phyloP scores from a whole-genome alignment of 2,888 invertebrate species.

The Lithodes maja region DNA sequence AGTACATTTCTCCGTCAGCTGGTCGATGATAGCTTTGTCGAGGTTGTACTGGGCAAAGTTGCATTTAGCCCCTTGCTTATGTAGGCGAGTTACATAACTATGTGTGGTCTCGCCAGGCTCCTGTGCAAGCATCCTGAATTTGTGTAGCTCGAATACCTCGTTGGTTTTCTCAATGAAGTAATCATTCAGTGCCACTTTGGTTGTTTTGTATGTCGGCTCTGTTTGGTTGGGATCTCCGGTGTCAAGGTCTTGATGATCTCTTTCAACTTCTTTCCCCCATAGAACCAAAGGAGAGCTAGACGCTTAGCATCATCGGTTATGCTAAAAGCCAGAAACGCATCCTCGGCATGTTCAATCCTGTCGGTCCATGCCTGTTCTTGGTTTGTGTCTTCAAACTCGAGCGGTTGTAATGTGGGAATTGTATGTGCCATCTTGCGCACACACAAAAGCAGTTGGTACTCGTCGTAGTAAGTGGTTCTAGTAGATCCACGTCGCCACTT shows the following conservation, averaged over 20 bases:
- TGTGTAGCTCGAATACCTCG: constrained; percentile 9
- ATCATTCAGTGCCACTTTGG: constrained; percentile 11
- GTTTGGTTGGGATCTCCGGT: constrained; percentile 17
- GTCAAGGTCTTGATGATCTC: constrained; percentile 16
- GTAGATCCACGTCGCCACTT: constrained; percentile 27
- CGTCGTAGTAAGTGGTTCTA: constrained; percentile 23
- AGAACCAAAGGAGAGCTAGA: constrained; percentile 4
- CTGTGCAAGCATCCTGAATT: constrained; percentile 21
- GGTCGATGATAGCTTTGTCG: no score
- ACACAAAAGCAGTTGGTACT: constrained; percentile 5
- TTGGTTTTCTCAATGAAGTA: neutral
- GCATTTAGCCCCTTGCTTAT: constrained; percentile 19
- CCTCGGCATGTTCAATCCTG: constrained; percentile 12
- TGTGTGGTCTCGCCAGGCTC: constrained; percentile 11
- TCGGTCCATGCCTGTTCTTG: neutral
- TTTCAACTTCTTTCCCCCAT: neutral
- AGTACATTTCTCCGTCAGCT: constrained; percentile 9
- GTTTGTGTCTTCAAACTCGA: neutral
- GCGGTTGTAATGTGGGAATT: neutral
- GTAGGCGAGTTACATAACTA: constrained; percentile 15
- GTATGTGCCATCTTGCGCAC: no score
- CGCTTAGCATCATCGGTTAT: constrained; percentile 16
- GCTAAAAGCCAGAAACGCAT: constrained; percentile 19
- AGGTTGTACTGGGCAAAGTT: no score
- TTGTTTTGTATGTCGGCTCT: constrained; percentile 14